These are phyloP conservation scores for Melanerpes formicivorus DNA, from an alignment of 2,113 vertebrate species.

Conservation along the genomic window DNA sequence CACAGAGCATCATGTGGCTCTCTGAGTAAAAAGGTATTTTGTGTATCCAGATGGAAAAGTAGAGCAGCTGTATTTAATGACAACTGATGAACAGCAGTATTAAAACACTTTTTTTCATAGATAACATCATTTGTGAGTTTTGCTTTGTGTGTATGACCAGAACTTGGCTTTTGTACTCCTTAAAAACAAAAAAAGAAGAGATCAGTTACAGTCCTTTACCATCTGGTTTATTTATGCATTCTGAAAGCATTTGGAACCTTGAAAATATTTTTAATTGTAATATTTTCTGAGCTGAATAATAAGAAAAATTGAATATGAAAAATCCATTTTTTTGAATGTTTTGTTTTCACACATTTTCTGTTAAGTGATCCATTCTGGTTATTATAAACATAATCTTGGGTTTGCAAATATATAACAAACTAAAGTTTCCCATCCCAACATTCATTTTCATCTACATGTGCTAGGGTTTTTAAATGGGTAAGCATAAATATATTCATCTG, in stretches of 20 bases:
- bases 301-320: neutral
- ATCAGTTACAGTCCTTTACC: neutral
- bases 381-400: neutral
- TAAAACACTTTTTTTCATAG: neutral
- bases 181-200: rapidly evolving
- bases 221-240: neutral
- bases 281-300: neutral
- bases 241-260: neutral
- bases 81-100: neutral
- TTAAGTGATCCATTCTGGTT: neutral
- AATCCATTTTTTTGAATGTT: neutral
- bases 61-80: neutral
- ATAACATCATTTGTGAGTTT: neutral
- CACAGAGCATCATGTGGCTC: neutral
- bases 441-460: neutral
- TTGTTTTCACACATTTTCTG: neutral
- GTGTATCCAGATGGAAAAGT: neutral
- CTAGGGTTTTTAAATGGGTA: neutral
- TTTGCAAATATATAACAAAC: neutral
- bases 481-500: neutral
- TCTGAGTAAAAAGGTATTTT: neutral
- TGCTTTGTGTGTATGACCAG: neutral
- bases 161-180: neutral
- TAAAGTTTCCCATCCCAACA: neutral
- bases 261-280: conserved; percentile 3